Evolutionary conservation across 2,113 vertebrate species (phyloP), one percentile per base, ranked within the genome.

Genomic region (Indicator maculatus): DNA sequence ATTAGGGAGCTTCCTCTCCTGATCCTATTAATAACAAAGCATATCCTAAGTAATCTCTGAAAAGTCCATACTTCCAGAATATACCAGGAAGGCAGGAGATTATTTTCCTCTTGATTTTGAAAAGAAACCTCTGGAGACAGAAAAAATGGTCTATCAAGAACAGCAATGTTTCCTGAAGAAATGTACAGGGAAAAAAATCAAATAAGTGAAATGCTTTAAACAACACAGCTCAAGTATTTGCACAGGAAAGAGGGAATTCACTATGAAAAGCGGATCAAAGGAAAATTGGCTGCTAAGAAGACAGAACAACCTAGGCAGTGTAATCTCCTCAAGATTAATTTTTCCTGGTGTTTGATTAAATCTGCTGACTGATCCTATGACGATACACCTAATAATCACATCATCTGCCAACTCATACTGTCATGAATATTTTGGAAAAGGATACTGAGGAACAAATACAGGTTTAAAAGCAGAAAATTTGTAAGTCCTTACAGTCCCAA

Each of bases 1-100:
- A 23, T 91, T 84, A 94, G 72, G 89, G 74, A 93, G 75, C 90
- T 94, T 78, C n/a, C 17, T 96, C 86, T 96, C 72, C 88, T 96
- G 94, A 96, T 97, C 93, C 88, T 91, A 70, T 96, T 97, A 97
- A 96, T 96, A 93, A 96, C 41, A 96, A 96, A 96, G 76, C 70
- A 91, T 92, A 94, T 55, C 74, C 83, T 88, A 79, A 60, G 45
- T 90, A 95, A 93, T 84, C 88, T 86, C 38, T 76, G 59, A 76
- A 74, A 88, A 94, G 39, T 73, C 26, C 3, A 27, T 79, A 36
- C 27, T 86, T 93, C 70, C 60, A 70, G 85, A 83, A 81, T 64
- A 79, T 15, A 79, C 31, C 18, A 59, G 39, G 45, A 88, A 86
- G 66, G 7, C 19, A 76, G 76, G 50, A 83, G 45, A 90, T 75